Percentiles rank a stretch among this genome's conserved stretches.
These are phyloP conservation scores for Scaptomyza montana DNA, from an alignment of 1,140 invertebrate genomes.

Conservation along the genomic window DNA sequence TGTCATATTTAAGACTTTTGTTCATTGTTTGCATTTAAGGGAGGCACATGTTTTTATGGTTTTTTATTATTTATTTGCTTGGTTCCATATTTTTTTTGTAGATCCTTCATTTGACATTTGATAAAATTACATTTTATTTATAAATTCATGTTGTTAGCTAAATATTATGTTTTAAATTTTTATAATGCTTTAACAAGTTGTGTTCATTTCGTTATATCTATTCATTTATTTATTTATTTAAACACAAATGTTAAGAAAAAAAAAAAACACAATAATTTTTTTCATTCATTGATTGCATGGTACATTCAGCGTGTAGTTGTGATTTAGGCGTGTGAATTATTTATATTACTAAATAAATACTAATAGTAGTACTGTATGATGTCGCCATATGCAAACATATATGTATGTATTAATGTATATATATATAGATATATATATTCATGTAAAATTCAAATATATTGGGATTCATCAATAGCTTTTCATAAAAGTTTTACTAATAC, in stretches of 20 bases:
- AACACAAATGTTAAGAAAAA: constrained; percentile 7
- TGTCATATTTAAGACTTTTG: constrained; percentile 35
- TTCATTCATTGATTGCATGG: constrained; percentile 9
- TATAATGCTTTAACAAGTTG: constrained; percentile 23
- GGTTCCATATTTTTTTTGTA: constrained; percentile 30
- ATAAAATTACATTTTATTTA: constrained; percentile 40
- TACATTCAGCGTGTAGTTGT: constrained; percentile 6
- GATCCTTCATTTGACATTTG: constrained; percentile 36
- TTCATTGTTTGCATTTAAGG: constrained; percentile 45
- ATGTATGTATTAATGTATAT: not conserved
- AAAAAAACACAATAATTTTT: not conserved
- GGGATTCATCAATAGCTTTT: constrained; percentile 37
- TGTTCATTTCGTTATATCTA: constrained; percentile 21
- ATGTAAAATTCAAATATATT: constrained; percentile 66
- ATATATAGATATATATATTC: constrained; percentile 26
- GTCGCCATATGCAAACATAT: constrained; percentile 22
- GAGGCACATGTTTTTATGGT: constrained; percentile 61
- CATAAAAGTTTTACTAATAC: constrained; percentile 75
- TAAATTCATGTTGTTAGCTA: constrained; percentile 45
- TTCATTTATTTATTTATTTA: constrained; percentile 5
- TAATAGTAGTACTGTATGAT: constrained; percentile 40
- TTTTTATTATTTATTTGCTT: constrained; percentile 39
- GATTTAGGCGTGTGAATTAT: constrained; percentile 17
- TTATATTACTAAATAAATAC: constrained; percentile 45
- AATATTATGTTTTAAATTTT: constrained; percentile 9